Evolutionary conservation across 1,140 invertebrate genomes (phyloP).

Genomic region (Chionoecetes opilio): DNA sequence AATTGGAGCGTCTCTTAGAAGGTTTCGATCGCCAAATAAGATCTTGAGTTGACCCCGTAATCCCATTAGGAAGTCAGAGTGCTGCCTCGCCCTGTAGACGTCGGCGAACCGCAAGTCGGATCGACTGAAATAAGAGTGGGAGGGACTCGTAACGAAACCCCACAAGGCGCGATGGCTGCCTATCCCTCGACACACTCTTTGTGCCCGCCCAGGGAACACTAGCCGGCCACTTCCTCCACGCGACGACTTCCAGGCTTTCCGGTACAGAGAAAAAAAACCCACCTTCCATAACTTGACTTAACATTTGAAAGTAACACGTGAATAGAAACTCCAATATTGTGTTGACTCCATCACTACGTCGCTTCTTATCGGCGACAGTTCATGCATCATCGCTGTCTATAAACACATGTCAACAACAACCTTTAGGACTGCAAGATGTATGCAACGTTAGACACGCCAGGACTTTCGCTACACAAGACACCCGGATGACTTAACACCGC

Average conservation of each 20-base stretch:
- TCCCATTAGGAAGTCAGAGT: slow-evolving; percentile 68
- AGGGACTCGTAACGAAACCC: slow-evolving; percentile 55
- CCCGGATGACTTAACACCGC: background rate
- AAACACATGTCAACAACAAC: background rate
- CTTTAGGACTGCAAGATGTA: background rate
- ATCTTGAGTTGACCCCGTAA: slow-evolving; percentile 66
- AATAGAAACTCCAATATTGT: no score
- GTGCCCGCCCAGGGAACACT: slow-evolving; percentile 50
- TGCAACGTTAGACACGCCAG: background rate
- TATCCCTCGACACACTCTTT: slow-evolving; percentile 62
- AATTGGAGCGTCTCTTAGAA: slow-evolving; percentile 65
- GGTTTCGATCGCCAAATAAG: slow-evolving; percentile 76
- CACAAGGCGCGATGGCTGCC: background rate
- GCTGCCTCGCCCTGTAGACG: slow-evolving; percentile 57
- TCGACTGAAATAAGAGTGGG: slow-evolving; percentile 53
- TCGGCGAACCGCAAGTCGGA: slow-evolving; percentile 73
- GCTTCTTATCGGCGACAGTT: background rate
- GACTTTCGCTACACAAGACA: background rate
- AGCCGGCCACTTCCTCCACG: slow-evolving; percentile 54
- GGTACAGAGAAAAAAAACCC: no score
- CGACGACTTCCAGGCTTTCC: background rate
- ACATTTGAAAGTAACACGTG: no score
- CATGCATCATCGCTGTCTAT: background rate
- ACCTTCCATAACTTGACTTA: no score
- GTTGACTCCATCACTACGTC: background rate